These are phyloP conservation scores for Girardia tigrina DNA, from an alignment of 2,888 invertebrate genomes.

Conservation along the genomic window DNA sequence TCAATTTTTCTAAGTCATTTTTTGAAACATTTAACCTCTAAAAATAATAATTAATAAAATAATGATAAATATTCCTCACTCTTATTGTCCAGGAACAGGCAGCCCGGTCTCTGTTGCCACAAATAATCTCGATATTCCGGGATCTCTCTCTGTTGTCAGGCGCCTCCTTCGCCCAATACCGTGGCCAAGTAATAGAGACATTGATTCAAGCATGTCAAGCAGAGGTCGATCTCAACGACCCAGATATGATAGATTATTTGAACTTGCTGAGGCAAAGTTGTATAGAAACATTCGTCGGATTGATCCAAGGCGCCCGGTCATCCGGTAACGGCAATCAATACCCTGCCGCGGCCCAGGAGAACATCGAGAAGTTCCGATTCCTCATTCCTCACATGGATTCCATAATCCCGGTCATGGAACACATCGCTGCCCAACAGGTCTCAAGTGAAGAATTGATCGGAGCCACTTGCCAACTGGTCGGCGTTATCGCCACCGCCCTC, in stretches of 20 bases:
- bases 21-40: too few relatives aligned
- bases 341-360: not conserved
- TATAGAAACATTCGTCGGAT: conserved; percentile 90
- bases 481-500: conserved; percentile 83
- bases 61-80: too few relatives aligned
- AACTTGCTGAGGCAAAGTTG: conserved; percentile 86
- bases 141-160: conserved; percentile 92
- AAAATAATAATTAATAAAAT: too few relatives aligned
- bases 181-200: conserved; percentile 67
- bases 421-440: conserved; percentile 69
- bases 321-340: too few relatives aligned
- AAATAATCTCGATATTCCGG: conserved; percentile 85
- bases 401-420: conserved; percentile 74
- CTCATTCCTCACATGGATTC: conserved; percentile 68
- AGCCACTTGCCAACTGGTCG: conserved; percentile 75
- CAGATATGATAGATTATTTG: conserved; percentile 87
- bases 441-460: conserved; percentile 72
- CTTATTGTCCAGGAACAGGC: too few relatives aligned
- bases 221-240: conserved; percentile 75
- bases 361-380: conserved; percentile 15
- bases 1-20: too few relatives aligned
- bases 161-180: conserved; percentile 76
- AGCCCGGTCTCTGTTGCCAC: conserved; percentile 88
- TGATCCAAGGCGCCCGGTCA: conserved; percentile 70
- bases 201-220: conserved; percentile 76